Evolutionary conservation across 2,113 vertebrate genomes (phyloP).

Genomic region (Chaenogobius annularis): DNA sequence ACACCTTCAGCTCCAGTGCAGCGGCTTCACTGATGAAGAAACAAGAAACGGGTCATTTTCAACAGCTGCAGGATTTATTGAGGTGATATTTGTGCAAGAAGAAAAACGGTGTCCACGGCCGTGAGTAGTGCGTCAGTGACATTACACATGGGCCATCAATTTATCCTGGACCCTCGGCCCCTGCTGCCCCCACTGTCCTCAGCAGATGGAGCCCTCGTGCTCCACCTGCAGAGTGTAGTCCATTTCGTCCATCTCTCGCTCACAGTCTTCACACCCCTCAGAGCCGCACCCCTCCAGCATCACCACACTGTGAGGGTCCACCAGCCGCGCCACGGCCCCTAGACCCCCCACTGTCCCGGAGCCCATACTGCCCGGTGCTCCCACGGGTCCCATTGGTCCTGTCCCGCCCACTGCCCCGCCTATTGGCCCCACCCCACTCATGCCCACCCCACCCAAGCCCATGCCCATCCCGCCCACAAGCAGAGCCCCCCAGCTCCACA

Average conservation of each 20-base stretch:
- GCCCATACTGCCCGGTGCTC: neutral
- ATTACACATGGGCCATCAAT: neutral
- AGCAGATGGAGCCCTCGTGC: constrained; percentile 70
- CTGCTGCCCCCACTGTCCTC: neutral
- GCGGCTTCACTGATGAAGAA: neutral
- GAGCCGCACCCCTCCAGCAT: constrained; percentile 65
- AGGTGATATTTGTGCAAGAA: neutral
- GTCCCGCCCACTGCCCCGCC: constrained; percentile 20
- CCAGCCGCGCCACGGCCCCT: constrained; percentile 22
- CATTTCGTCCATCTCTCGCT: constrained; percentile 70
- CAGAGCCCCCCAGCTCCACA: constrained; percentile 52
- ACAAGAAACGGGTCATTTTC: neutral
- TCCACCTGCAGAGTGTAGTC: constrained; percentile 62
- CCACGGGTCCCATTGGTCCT: constrained; percentile 10
- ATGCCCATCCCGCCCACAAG: constrained; percentile 52
- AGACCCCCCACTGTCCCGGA: constrained; percentile 2
- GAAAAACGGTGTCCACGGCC: neutral
- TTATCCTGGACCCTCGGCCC: neutral
- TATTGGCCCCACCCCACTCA: constrained; percentile 46
- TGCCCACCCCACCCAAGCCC: constrained; percentile 43
- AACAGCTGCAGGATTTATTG: neutral
- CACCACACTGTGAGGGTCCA: constrained; percentile 53
- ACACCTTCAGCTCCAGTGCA: too few species aligned
- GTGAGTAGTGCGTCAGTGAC: neutral
- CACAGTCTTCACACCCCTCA: constrained; percentile 76